These are phyloP conservation scores for Mico argentatus DNA, from an alignment of 2,797 vertebrate genomes.

Conservation along the genomic window DNA sequence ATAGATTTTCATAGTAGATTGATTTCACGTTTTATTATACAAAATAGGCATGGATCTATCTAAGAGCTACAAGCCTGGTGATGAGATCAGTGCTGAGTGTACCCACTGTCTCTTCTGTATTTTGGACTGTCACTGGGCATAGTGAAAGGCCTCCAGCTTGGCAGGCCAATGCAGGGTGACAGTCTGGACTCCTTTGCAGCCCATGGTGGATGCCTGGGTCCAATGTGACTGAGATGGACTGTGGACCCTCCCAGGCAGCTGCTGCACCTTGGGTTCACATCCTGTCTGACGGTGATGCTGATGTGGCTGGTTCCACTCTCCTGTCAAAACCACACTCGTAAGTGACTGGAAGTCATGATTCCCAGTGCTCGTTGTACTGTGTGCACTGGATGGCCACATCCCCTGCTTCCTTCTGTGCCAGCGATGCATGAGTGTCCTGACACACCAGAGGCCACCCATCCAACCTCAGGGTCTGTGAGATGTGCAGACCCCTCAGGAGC, in stretches of 20 bases:
- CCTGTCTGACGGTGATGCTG: rapidly evolving
- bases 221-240: neutral
- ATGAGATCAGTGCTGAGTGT: too few relatives aligned
- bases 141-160: neutral
- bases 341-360: rapidly evolving
- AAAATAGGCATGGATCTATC: neutral
- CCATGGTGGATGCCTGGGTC: neutral
- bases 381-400: rapidly evolving
- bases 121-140: rapidly evolving
- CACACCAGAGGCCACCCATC: neutral
- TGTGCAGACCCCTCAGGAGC: neutral
- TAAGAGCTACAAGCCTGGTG: neutral
- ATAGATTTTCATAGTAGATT: neutral
- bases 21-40: neutral
- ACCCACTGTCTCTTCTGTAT: neutral
- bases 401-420: rapidly evolving
- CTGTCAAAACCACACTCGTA: neutral
- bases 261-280: rapidly evolving
- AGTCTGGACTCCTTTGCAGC: too few relatives aligned
- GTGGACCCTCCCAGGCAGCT: rapidly evolving
- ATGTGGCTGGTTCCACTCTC: neutral
- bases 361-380: rapidly evolving
- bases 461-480: too few relatives aligned
- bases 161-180: rapidly evolving
- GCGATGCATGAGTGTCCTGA: rapidly evolving